phyloP scores from a whole-genome alignment of 2,888 invertebrate genomes.

The Dusona sp. region DNA sequence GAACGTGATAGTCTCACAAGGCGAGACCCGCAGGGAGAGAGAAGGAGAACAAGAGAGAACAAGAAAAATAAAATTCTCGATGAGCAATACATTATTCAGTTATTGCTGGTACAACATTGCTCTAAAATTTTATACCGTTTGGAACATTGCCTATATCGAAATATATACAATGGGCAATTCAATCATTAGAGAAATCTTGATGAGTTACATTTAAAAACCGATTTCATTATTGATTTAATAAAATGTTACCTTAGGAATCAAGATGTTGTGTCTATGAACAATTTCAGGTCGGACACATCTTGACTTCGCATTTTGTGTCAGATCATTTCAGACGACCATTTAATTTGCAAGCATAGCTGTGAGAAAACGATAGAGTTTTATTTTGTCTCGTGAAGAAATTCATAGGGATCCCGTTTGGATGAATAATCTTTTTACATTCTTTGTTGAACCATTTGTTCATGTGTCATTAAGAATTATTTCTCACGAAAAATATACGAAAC shows the following conservation, averaged over 20 bases:
- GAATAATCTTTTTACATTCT: no score
- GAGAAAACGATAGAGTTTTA: no score
- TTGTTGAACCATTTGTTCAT: no score
- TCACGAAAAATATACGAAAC: no score
- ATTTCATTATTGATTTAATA: not conserved
- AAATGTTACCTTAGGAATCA: not conserved
- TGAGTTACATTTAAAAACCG: not conserved
- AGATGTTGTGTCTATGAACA: no score
- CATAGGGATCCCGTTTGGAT: no score
- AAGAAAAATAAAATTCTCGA: not conserved
- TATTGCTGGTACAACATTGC: conserved; percentile 40
- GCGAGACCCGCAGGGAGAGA: not conserved
- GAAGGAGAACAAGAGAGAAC: not conserved
- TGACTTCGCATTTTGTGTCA: no score
- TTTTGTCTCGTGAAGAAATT: no score
- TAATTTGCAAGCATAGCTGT: no score
- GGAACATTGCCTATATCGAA: conserved; percentile 15
- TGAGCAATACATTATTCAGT: conserved; percentile 36
- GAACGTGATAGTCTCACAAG: conserved; percentile 25
- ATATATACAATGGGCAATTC: conserved; percentile 15
- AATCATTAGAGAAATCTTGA: conserved; percentile 10
- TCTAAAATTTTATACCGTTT: conserved; percentile 46
- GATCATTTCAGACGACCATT: no score
- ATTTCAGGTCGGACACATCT: no score
- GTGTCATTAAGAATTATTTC: no score